phyloP scores from a whole-genome alignment of 2,888 invertebrate species.

The Hemistola chrysoprasaria region DNA sequence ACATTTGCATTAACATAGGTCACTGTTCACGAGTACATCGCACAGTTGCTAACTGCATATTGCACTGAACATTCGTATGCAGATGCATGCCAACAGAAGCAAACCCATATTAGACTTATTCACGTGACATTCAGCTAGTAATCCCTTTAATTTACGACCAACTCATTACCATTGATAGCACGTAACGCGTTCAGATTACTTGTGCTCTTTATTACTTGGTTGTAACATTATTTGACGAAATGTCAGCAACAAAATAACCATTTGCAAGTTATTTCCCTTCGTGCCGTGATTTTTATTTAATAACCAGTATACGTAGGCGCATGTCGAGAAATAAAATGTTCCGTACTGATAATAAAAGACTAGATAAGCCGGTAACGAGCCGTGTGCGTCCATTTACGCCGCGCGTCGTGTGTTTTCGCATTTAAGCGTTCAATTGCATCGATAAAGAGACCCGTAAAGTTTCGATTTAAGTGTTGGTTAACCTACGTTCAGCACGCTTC shows the following conservation, averaged over 20 bases:
- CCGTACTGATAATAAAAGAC: slow-evolving; percentile 45
- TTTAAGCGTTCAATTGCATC: slow-evolving; percentile 52
- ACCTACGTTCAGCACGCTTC: slow-evolving; percentile 50
- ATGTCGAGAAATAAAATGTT: slow-evolving; percentile 19
- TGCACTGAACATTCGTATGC: slow-evolving; percentile 57
- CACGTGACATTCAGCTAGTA: slow-evolving; percentile 21
- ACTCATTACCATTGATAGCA: slow-evolving; percentile 20
- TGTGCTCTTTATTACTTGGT: slow-evolving; percentile 19
- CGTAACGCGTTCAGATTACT: slow-evolving; percentile 16
- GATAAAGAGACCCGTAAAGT: slow-evolving; percentile 68
- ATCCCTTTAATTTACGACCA: slow-evolving; percentile 18
- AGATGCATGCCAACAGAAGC: slow-evolving; percentile 47
- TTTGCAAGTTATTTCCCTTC: neutral
- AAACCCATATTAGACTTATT: slow-evolving; percentile 27
- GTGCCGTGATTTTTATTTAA: slow-evolving; percentile 14
- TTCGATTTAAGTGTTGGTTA: slow-evolving; percentile 58
- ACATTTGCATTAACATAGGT: too few relatives aligned
- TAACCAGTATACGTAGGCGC: slow-evolving; percentile 18
- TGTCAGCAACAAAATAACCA: slow-evolving; percentile 16
- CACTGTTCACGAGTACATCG: neutral
- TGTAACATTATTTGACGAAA: slow-evolving; percentile 21
- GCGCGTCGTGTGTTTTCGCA: slow-evolving; percentile 50
- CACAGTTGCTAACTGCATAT: slow-evolving; percentile 16
- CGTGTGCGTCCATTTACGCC: slow-evolving; percentile 44
- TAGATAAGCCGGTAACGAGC: slow-evolving; percentile 52